Base-by-base conservation (phyloP, 2,797 vertebrate genomes). In the Sciaenops ocellatus region DNA sequence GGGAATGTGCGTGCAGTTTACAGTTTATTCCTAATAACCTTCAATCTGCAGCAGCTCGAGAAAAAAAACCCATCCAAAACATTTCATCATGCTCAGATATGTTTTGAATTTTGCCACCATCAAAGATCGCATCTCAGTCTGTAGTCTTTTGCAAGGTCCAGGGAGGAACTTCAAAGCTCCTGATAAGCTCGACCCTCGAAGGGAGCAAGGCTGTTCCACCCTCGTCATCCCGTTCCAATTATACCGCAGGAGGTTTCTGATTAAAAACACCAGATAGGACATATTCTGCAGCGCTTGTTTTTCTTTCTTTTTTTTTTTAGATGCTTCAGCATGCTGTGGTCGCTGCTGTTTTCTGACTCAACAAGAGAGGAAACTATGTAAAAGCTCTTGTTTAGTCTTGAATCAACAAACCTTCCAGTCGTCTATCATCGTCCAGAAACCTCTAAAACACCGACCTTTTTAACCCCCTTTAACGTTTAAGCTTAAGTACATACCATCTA, bases 101-200 rank as follows among this genome's bases (percentile, higher is more conserved):
- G 82, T 82, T 88, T 90, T 85, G 57, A 59, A 60, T 79, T 81
- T 68, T 42, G 62, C 76, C 64, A 38, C 50, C 68, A 72, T 79
- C 68, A 55, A 30, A 83, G 60, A 61, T 79, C 30, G 9, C 7
- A 68, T 66, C 64, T 34, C 16, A 4, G 24, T 62, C 46, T 42
- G 55, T 63, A 71, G 69, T 79, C 26, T 51, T 47, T 74, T n/a
- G 48, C 28, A 22, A 63, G 61, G 38, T 69, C 77, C 59, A 51
- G 46, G 28, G 70, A 72, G 34, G 42, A 42, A 79, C 80, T 85
- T 91, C 82, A 90, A 92, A 93, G 87, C 64, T 20, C 65, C 63
- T 51, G 66, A 85, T 87, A 82, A 77, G 55, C 69, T 38, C 0
- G 38, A 51, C 15, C 46, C 54, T 22, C 15, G 3, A 38, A 78